Percentiles rank a stretch among this genome's conserved stretches.
phyloP scores from a whole-genome alignment of 1,140 invertebrate genomes.

The Drosophila aff. region DNA sequence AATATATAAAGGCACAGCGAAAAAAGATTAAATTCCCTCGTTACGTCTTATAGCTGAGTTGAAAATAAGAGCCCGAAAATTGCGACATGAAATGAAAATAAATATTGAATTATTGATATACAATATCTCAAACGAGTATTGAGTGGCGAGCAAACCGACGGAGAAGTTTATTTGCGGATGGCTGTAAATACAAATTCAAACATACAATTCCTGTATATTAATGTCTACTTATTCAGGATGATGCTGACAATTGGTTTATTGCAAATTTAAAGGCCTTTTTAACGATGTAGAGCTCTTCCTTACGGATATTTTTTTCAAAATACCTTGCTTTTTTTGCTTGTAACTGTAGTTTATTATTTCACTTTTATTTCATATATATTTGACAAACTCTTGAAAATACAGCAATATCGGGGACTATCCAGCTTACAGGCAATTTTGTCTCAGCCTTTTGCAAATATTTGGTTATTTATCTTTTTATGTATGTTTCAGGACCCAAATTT shows the following conservation, averaged over 20 bases:
- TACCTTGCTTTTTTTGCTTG: not conserved
- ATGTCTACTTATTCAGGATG: conserved; percentile 64
- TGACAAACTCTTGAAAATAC: conserved; percentile 8
- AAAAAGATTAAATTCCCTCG: conserved; percentile 83
- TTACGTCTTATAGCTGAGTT: conserved; percentile 63
- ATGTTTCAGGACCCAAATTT: conserved; percentile 44
- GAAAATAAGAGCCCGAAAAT: conserved; percentile 61
- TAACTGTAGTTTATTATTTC: not conserved
- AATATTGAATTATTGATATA: conserved; percentile 83
- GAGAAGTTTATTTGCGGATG: conserved; percentile 25
- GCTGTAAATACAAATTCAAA: conserved; percentile 37
- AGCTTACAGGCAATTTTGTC: conserved; percentile 26
- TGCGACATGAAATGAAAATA: conserved; percentile 68
- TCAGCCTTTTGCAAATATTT: conserved; percentile 77
- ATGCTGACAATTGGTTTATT: conserved; percentile 57
- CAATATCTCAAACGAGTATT: conserved; percentile 62
- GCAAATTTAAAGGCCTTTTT: conserved; percentile 40
- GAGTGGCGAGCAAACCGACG: conserved; percentile 15
- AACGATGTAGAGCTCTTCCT: not conserved
- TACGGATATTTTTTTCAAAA: not conserved
- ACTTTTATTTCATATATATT: not conserved
- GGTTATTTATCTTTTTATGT: conserved; percentile 76
- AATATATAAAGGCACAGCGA: conserved; percentile 29
- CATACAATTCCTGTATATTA: conserved; percentile 34
- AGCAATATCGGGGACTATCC: not conserved